These are phyloP conservation scores for Sycophila sp. DNA, from an alignment of 1,140 invertebrate genomes.

Conservation along the genomic window DNA sequence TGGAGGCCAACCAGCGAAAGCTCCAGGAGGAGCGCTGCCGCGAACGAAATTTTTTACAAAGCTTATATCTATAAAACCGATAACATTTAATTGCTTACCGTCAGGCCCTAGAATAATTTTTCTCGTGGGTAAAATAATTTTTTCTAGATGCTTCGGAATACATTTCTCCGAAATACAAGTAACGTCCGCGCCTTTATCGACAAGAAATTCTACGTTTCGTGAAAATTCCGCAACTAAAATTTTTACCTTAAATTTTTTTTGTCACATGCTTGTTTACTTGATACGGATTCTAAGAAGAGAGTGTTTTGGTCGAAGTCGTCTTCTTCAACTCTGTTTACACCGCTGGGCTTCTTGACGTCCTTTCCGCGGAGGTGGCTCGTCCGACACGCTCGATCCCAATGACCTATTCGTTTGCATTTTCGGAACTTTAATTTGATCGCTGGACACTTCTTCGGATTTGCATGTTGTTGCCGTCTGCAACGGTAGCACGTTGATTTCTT, in stretches of 20 bases:
- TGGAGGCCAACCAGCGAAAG: no score
- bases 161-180: constrained; percentile 8
- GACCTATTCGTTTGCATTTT: constrained; percentile 41
- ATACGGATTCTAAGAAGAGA: background rate
- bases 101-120: constrained; percentile 22
- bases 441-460: constrained; percentile 32
- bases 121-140: background rate
- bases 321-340: background rate
- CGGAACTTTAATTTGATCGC: constrained; percentile 30
- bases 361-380: background rate
- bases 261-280: background rate
- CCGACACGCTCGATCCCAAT: constrained; percentile 43
- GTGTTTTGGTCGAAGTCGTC: background rate
- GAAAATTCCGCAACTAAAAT: background rate
- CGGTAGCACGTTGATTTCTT: constrained; percentile 9
- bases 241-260: background rate
- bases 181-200: constrained; percentile 31
- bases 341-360: background rate
- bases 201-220: constrained; percentile 13
- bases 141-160: background rate
- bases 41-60: no score
- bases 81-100: constrained; percentile 11
- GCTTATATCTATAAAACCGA: constrained; percentile 5
- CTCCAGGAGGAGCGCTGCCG: no score
- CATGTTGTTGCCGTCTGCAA: constrained; percentile 35